Conservation (phyloP, 2,888 invertebrate genomes). For the Erebia palarica region DNA sequence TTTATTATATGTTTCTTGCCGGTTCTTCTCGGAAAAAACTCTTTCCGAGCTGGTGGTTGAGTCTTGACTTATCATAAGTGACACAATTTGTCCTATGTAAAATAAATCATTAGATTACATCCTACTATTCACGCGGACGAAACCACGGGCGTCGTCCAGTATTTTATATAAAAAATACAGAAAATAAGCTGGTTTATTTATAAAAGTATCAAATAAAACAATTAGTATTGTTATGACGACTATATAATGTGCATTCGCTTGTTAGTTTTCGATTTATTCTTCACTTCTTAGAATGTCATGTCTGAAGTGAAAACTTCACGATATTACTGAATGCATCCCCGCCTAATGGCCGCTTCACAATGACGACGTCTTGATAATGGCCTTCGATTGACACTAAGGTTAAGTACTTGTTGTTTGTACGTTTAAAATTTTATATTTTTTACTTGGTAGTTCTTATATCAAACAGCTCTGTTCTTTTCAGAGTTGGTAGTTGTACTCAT, state of each 20-base stretch:
- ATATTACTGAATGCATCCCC: conserved; percentile 12
- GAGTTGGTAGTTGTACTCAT: too few relatives aligned
- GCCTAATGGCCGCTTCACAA: conserved; percentile 15
- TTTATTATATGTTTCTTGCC: too few relatives aligned
- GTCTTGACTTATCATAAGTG: too few relatives aligned
- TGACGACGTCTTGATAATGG: conserved; percentile 12
- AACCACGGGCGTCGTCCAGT: too few relatives aligned
- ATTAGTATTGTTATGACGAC: conserved; percentile 5
- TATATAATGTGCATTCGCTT: conserved; percentile 10
- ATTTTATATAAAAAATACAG: not conserved
- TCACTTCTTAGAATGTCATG: conserved; percentile 21
- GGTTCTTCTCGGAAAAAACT: too few relatives aligned
- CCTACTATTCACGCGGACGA: too few relatives aligned
- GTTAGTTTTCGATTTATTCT: conserved; percentile 22
- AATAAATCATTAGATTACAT: too few relatives aligned
- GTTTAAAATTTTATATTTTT: not conserved
- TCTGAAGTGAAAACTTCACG: conserved; percentile 18
- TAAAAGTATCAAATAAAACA: not conserved
- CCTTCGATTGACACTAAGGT: conserved; percentile 11
- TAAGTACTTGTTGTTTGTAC: not conserved
- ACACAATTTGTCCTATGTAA: too few relatives aligned
- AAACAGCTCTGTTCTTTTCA: too few relatives aligned
- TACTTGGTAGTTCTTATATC: too few relatives aligned
- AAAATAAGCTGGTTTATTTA: not conserved
- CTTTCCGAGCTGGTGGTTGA: too few relatives aligned